phyloP scores from a whole-genome alignment of 1,140 invertebrate species.

The Orius laevigatus region DNA sequence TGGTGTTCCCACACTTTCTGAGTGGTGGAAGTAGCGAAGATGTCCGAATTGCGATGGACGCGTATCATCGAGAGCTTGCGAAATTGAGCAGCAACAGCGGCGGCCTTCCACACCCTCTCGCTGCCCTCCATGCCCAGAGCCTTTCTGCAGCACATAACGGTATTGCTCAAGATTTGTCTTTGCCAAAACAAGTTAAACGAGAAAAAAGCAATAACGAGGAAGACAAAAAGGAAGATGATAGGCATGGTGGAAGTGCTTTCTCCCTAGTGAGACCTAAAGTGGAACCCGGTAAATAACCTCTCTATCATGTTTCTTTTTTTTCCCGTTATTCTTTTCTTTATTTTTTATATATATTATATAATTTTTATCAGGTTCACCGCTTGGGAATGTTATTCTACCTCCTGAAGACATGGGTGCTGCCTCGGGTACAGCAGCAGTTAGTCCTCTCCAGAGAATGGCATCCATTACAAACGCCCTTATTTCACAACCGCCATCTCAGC shows the following conservation, averaged over 20 bases:
- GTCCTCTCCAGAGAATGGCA: constrained; percentile 90
- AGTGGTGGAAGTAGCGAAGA: constrained; percentile 52
- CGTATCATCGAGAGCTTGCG: constrained; percentile 80
- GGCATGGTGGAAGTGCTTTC: constrained; percentile 70
- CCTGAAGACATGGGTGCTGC: constrained; percentile 51
- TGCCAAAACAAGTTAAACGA: constrained; percentile 39
- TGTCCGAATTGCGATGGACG: constrained; percentile 72
- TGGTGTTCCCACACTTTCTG: constrained; percentile 68
- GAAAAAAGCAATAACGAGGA: constrained; percentile 36
- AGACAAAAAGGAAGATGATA: constrained; percentile 41
- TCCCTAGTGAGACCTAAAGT: constrained; percentile 65
- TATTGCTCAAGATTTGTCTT: constrained; percentile 66
- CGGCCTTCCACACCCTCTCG: constrained; percentile 12
- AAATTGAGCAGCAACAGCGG: constrained; percentile 44
- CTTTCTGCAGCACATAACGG: constrained; percentile 38
- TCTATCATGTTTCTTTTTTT: constrained; percentile 5
- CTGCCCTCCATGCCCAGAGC: constrained; percentile 13
- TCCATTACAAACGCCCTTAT: constrained; percentile 93
- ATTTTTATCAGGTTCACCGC: constrained; percentile 40
- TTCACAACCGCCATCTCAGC: constrained; percentile 71
- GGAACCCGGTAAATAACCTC: constrained; percentile 37
- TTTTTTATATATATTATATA: background rate
- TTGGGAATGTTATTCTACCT: constrained; percentile 65
- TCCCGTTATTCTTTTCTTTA: constrained; percentile 8
- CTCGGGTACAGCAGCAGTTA: constrained; percentile 49